Base-by-base conservation (phyloP, 2,113 vertebrate genomes). In the Vombatus ursinus region DNA sequence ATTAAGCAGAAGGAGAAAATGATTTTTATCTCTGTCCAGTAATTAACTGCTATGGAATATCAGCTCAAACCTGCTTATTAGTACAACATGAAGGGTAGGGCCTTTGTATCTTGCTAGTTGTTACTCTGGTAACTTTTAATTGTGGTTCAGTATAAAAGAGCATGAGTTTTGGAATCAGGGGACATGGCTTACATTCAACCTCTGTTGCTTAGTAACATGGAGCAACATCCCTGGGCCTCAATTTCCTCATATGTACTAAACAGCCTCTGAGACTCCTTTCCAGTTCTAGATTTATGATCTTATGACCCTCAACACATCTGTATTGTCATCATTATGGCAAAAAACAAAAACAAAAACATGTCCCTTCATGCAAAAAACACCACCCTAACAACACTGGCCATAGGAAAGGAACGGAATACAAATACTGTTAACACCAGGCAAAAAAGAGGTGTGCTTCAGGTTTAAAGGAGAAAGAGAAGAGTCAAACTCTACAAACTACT, bases 401-500 rank as follows among this genome's bases (percentile, higher is more conserved):
- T 26, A 94, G 89, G 2, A 94, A 84, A 84, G 68, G 2, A 77
- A 92, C 0, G 92, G 47, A 9, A 96, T 47, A 93, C 25, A 50
- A 94, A 49, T 47, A 94, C 84, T 50, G 51, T n/a, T 53, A 0
- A 96, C 90, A 93, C 68, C 90, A 24, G 90, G 26, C 26, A 90
- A 94, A 92, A 96, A 48, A 24, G n/a, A 9, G 28, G 3, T n/a
- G 10, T 52, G 25, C 8, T 89, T 94, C 93, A 94, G 93, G 50
- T 54, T 51, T n/a, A 90, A 77, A 31, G 90, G 92, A 47, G 9
- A 96, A 8, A 89, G 49, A 19, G 47, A 90, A 96, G 93, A 8
- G 47, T 93, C 94, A 91, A 93, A 92, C 92, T 16, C 9, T 28
- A 93, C 8, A 93, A 96, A 28, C 8, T 52, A 89, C 22, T 54